Evolutionary conservation across 30 jellyfish, hydroid and myxozoan species (phyloP).

Genomic region (Turritopsis rubra): DNA sequence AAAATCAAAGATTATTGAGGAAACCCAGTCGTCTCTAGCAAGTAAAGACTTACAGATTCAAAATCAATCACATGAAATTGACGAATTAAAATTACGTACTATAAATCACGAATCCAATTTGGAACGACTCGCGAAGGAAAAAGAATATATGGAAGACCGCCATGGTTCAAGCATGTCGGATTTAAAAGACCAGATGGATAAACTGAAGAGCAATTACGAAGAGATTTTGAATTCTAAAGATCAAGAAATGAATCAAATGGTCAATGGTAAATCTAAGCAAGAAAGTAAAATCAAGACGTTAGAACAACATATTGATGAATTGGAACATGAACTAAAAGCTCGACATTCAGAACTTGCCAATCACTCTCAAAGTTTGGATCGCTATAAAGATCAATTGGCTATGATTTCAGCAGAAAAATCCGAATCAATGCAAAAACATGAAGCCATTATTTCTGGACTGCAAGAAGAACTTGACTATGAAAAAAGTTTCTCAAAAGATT

Average conservation of each 20-base stretch:
- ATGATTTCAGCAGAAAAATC: not conserved
- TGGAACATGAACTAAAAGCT: not conserved
- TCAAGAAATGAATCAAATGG: not conserved
- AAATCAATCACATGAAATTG: not conserved
- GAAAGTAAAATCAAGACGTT: not conserved
- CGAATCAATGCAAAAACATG: not conserved
- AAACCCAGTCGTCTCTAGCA: not conserved
- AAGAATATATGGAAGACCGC: not conserved
- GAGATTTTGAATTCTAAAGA: not conserved
- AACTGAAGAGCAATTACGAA: not conserved
- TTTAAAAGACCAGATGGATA: not conserved
- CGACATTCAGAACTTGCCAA: not conserved
- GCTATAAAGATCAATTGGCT: not conserved
- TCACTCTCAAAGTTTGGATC: not conserved
- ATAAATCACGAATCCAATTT: not conserved
- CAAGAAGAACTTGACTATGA: not conserved
- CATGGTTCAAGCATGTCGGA: not conserved
- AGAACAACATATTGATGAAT: not conserved
- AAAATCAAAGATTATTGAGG: not conserved
- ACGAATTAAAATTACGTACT: not conserved
- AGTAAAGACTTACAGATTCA: not conserved
- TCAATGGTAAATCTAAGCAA: not conserved
- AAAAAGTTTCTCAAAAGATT: not conserved
- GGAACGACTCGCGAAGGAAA: not conserved
- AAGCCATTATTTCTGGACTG: not conserved